These are phyloP conservation scores for Abscondita cerata DNA, from an alignment of 2,888 invertebrate genomes.

Conservation along the genomic window DNA sequence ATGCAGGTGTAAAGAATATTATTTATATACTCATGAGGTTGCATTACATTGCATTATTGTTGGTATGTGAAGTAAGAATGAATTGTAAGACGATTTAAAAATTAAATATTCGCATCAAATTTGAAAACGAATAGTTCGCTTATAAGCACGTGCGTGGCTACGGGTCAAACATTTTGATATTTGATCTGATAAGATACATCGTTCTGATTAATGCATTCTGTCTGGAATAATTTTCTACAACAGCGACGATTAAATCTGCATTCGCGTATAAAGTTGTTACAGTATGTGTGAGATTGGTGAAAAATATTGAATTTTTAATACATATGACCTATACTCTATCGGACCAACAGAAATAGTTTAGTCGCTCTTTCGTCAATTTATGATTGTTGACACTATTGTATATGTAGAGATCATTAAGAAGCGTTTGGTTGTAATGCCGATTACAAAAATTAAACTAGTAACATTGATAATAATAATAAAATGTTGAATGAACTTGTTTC, in stretches of 20 bases:
- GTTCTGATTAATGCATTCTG: conserved; percentile 36
- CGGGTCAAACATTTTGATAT: conserved; percentile 31
- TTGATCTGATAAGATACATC: conserved; percentile 34
- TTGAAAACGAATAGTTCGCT: conserved; percentile 7
- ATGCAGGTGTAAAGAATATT: conserved; percentile 31
- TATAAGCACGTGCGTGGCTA: conserved; percentile 33
- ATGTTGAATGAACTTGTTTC: too few relatives aligned
- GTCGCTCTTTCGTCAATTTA: too few relatives aligned
- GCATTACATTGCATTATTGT: conserved; percentile 30
- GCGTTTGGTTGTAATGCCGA: too few relatives aligned
- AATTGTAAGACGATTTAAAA: conserved; percentile 22
- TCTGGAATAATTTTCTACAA: conserved; percentile 31
- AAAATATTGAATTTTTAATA: too few relatives aligned
- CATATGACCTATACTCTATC: too few relatives aligned
- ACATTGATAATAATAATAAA: too few relatives aligned
- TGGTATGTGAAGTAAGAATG: conserved; percentile 28
- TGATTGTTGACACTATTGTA: too few relatives aligned
- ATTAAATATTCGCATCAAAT: conserved; percentile 15
- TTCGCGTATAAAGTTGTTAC: too few relatives aligned
- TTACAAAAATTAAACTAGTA: too few relatives aligned
- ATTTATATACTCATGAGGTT: conserved; percentile 31
- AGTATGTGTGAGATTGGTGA: too few relatives aligned
- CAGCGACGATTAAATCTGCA: conserved; percentile 22
- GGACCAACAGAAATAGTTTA: too few relatives aligned
- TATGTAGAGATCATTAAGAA: too few relatives aligned